Evolutionary conservation across 2,113 vertebrate species (phyloP).

Genomic region (Pseudorasbora parva): DNA sequence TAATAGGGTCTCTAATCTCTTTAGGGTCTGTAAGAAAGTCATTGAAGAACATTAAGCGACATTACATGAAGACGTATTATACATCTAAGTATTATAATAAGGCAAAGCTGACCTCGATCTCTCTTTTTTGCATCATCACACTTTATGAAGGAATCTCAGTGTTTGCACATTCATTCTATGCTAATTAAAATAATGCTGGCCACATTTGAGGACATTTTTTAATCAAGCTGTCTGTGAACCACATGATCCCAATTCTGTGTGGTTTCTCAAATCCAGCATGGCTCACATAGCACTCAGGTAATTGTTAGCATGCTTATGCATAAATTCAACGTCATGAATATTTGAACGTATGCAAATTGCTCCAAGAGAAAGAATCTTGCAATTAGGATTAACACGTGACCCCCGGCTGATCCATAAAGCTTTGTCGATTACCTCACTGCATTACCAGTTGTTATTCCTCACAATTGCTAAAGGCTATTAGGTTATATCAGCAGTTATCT

Average conservation of each 20-base stretch:
- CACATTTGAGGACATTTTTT: not conserved
- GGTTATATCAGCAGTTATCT: conserved; percentile 16
- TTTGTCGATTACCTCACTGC: conserved; percentile 28
- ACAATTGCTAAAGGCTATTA: conserved; percentile 23
- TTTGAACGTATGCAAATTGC: not conserved
- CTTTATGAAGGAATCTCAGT: not conserved
- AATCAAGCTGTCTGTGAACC: not conserved
- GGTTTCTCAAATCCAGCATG: conserved; percentile 19
- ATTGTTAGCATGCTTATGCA: conserved; percentile 20
- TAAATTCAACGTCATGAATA: conserved; percentile 11
- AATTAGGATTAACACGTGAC: conserved; percentile 7
- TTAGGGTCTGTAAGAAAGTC: not conserved
- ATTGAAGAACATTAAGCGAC: not conserved
- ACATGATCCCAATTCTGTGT: not conserved
- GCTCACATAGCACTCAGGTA: not conserved
- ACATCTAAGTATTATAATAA: not conserved
- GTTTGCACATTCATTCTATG: not conserved
- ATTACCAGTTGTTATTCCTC: conserved; percentile 11
- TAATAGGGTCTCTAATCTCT: not conserved
- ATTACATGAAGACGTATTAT: not conserved
- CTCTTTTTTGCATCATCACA: not conserved
- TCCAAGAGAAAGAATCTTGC: conserved; percentile 17
- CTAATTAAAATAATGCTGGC: not conserved
- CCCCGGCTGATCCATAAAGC: conserved; percentile 12
- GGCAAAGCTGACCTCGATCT: not conserved